A percentile compares a stretch with the other conserved stretches of the same genome.
phyloP scores from a whole-genome alignment of 2,113 vertebrate genomes.

The Stegastes partitus region DNA sequence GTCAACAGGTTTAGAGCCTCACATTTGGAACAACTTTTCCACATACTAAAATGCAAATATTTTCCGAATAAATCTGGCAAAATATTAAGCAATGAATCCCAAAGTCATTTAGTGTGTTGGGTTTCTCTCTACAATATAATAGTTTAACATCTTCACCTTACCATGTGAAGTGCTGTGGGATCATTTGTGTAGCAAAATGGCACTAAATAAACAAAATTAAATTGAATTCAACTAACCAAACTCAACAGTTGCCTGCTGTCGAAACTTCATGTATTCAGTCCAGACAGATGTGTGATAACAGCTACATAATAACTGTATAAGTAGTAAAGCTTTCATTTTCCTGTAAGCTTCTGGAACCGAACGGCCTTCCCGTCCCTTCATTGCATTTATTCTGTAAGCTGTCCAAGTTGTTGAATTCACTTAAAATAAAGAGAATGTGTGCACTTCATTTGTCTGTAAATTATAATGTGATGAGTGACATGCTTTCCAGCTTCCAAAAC shows the following conservation, averaged over 20 bases:
- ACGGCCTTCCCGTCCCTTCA: neutral
- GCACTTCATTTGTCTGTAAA: conserved; percentile 38
- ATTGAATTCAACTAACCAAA: too few relatives aligned
- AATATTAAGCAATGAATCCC: too few relatives aligned
- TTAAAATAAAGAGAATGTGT: conserved; percentile 18
- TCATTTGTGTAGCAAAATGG: too few relatives aligned
- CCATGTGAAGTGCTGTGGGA: too few relatives aligned
- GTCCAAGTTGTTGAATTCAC: conserved; percentile 22
- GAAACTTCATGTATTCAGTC: neutral
- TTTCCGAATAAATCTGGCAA: too few relatives aligned
- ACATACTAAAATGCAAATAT: too few relatives aligned
- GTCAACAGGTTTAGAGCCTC: too few relatives aligned
- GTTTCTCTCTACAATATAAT: too few relatives aligned
- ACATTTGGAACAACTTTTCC: too few relatives aligned
- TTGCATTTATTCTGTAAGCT: neutral
- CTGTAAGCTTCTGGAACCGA: neutral
- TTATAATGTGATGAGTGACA: conserved; percentile 50
- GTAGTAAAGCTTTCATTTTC: neutral
- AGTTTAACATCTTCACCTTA: too few relatives aligned
- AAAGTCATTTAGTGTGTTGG: too few relatives aligned
- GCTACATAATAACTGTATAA: neutral
- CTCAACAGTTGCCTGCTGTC: neutral
- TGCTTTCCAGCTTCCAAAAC: conserved; percentile 31
- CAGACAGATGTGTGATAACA: neutral
- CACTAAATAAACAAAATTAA: too few relatives aligned